Conservation (phyloP, 92 coral and sea anemone species). For the Phenganax stokvisi region DNA sequence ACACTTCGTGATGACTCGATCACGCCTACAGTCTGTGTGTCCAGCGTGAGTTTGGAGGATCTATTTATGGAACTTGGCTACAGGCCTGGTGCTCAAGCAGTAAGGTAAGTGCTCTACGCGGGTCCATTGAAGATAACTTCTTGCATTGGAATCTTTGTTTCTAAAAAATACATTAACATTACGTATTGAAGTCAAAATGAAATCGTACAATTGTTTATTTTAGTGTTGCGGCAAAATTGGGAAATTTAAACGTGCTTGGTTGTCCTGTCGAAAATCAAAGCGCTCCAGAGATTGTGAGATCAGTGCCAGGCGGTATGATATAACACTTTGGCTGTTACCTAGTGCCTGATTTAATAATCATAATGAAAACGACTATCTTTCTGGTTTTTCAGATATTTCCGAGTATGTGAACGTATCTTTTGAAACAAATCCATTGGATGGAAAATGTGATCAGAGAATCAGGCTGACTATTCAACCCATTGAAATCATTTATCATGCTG, state of each 20-base stretch:
- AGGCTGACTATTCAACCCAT: slow-evolving; percentile 71
- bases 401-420: slow-evolving; percentile 78
- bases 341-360: not conserved
- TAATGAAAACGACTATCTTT: not conserved
- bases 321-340: not conserved
- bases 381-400: slow-evolving; percentile 18
- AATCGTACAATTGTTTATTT: too few relatives aligned
- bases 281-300: slow-evolving; percentile 58
- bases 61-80: slow-evolving; percentile 74
- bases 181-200: too few relatives aligned
- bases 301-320: slow-evolving; percentile 33
- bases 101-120: slow-evolving; percentile 53
- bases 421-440: slow-evolving; percentile 96
- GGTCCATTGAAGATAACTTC: too few relatives aligned
- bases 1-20: slow-evolving; percentile 64
- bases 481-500: slow-evolving; percentile 76
- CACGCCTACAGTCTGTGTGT: slow-evolving; percentile 52
- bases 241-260: slow-evolving; percentile 77
- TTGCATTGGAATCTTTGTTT: too few relatives aligned
- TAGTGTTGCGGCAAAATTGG: slow-evolving; percentile 72
- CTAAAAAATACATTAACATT: too few relatives aligned
- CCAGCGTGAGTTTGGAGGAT: slow-evolving; percentile 68
- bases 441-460: slow-evolving; percentile 92
- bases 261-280: slow-evolving; percentile 52
- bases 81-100: slow-evolving; percentile 91